Evolutionary conservation across 2,888 invertebrate genomes (phyloP), one percentile per base, ranked within the genome.

Genomic region (Lasioglossum morio): DNA sequence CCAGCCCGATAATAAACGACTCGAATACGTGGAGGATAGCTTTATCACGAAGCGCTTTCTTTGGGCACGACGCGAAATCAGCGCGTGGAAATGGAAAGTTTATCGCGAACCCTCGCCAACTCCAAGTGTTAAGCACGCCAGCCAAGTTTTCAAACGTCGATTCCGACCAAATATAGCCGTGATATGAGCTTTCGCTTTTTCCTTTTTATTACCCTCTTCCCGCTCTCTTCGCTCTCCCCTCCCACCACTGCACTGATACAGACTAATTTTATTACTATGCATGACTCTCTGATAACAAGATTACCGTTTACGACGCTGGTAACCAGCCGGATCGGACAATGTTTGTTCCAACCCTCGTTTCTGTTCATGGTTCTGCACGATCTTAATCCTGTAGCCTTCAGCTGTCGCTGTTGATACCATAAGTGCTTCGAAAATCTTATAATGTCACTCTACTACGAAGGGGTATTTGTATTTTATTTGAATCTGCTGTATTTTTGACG

Each of bases 61-160:
- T 73, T 85, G 75, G 73, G 77, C 48, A 43, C 70, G 43, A 46
- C 80, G 60, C 81, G 78, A 74, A 83, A 79, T 82, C 72, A 60
- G 57, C 81, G 69, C 83, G 83, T 84, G 85, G 86, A 91, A 91
- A 90, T 91, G 89, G 89, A 90, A 91, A 89, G 85, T 88, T 90
- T 90, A 87, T 89, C 90, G 85, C 74, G 77, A 57, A 72, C 77
- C 75, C 75, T 48, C 86, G 79, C 77, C 72, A 77, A 82, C 84
- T 63, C 63, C 73, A 90, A 88, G 72, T 72, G 83, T 46, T 72
- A 75, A 80, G 63, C 48, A 81, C 81, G 81, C 81, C 72, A 75
- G 79, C 82, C 75, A 80, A 80, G 66, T 74, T 74, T 72, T 57
- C 79, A 60, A 82, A 75, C 72, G 69, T 84, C 86, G 84, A 84